Base-by-base conservation (phyloP, 1,140 invertebrate genomes). In the Drosophila kanapiae region DNA sequence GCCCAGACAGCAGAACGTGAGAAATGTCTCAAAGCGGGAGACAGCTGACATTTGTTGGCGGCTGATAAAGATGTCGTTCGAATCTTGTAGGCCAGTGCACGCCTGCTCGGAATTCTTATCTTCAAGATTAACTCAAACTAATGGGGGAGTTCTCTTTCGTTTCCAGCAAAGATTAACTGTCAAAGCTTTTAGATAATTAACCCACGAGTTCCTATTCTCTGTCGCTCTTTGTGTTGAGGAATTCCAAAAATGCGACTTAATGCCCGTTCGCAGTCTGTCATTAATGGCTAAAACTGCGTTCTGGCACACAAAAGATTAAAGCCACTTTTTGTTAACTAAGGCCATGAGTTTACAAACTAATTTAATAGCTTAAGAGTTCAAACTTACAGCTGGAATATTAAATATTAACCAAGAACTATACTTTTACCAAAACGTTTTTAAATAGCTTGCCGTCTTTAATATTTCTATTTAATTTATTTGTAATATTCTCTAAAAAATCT, bases 1-100 rank as follows among this genome's bases (percentile, higher is more conserved):
- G 54, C 61, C 53, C 75, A 86, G 83, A 86, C 82, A 76, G 42
- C 82, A 10, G 78, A 87, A 86, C 82, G 82, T 86, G 82, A 77
- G 83, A 82, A 82, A 56, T 68, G 58, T 63, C 62, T 65, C 65
- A 69, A 42, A 70, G 63, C 23, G 23, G 23, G 23, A 2, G 23
- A 31, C 43, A 51, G 60, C 37, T 29, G 58, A 58, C 58, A 67
- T 69, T 29, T 45, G 29, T 60, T 68, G 54, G 27, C 47, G 71
- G 33, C 27, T 57, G 82, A 86, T 82, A 72, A 86, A 63, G 56
- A 64, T 75, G 67, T 70, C 71, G 78, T 76, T 63, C 23, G 23
- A 51, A 48, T 84, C 61, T 51, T 62, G 58, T 64, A 51, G 71
- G 72, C 80, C 53, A 75, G 57, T 68, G 45, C 60, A 65, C 42